These are phyloP conservation scores for Trididemnum nubilum DNA, from an alignment of 23 tunicate species.

Conservation along the genomic window DNA sequence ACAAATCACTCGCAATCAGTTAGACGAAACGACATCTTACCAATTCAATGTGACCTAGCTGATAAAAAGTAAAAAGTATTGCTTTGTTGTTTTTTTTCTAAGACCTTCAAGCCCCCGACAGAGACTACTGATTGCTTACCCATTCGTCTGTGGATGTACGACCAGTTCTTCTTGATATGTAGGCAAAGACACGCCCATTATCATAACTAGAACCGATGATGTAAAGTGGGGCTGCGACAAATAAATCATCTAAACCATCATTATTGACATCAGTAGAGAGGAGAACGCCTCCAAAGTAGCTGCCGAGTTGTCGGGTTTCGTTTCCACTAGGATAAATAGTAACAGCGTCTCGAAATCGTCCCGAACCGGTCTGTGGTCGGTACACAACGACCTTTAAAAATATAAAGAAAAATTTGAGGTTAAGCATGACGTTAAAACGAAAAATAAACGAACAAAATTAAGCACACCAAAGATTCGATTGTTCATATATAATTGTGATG, in stretches of 20 bases:
- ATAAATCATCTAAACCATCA: constrained; percentile 52
- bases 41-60: too few relatives aligned
- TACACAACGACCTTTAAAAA: constrained; percentile 69
- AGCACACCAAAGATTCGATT: too few relatives aligned
- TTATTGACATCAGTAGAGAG: constrained; percentile 54
- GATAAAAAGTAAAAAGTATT: too few relatives aligned
- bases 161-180: neutral
- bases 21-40: too few relatives aligned
- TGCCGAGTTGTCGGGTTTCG: constrained; percentile 43
- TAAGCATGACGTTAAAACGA: too few relatives aligned
- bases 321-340: constrained; percentile 36
- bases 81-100: too few relatives aligned
- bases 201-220: constrained; percentile 28
- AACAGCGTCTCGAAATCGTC: constrained; percentile 24
- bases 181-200: constrained; percentile 62
- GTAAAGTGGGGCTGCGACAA: constrained; percentile 63
- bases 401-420: too few relatives aligned
- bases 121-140: too few relatives aligned
- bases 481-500: too few relatives aligned
- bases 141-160: neutral
- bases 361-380: neutral
- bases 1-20: too few relatives aligned
- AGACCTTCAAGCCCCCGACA: too few relatives aligned
- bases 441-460: too few relatives aligned
- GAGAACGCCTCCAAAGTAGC: constrained; percentile 74